Conservation (phyloP, 2,113 vertebrate species). For the Emydura subglobosa region DNA sequence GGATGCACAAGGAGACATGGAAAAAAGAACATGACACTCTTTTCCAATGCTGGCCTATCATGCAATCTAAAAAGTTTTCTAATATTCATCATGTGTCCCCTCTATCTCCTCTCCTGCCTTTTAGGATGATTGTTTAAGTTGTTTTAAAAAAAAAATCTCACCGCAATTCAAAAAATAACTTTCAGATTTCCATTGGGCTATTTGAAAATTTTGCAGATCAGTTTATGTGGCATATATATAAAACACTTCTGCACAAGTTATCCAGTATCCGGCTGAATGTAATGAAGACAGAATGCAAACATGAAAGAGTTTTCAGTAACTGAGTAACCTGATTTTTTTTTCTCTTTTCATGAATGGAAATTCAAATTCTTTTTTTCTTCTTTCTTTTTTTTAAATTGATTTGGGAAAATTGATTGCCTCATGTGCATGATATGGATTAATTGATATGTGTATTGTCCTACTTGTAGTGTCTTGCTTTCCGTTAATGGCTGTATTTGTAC, state of each 20-base stretch:
- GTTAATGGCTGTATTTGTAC: conserved; percentile 56
- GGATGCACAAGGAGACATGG: conserved; percentile 67
- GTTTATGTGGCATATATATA: not conserved
- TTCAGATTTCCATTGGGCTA: not conserved
- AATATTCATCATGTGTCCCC: not conserved
- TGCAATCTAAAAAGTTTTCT: conserved; percentile 36
- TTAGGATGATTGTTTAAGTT: not conserved
- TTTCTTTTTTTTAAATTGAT: conserved; percentile 34
- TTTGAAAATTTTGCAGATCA: not conserved
- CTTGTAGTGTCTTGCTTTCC: conserved; percentile 18
- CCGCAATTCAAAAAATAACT: not conserved
- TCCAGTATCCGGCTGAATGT: not conserved
- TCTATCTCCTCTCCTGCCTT: not conserved
- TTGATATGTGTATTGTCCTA: conserved; percentile 61
- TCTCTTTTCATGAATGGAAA: conserved; percentile 52
- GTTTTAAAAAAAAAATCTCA: not conserved
- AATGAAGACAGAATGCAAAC: not conserved
- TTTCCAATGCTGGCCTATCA: not conserved
- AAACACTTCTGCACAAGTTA: not conserved
- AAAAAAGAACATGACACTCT: conserved; percentile 60
- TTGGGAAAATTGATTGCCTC: conserved; percentile 66
- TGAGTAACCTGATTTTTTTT: not conserved
- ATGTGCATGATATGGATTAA: conserved; percentile 52
- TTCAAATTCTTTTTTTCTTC: not conserved
- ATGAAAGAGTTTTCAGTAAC: not conserved